Evolutionary conservation across 2,888 invertebrate genomes (phyloP).

Genomic region (Biston stratarius): DNA sequence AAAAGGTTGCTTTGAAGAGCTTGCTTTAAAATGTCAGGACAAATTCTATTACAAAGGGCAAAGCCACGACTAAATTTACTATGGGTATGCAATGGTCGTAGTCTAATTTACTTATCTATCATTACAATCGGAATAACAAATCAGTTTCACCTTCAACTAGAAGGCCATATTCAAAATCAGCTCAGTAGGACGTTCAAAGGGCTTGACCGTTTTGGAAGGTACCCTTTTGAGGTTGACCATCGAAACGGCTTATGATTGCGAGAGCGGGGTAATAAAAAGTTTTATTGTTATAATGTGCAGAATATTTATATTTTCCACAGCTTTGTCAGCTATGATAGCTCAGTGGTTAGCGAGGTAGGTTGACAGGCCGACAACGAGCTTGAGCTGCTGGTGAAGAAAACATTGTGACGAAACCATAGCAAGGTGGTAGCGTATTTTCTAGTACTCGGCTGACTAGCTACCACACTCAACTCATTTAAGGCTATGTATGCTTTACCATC

Average conservation of each 20-base stretch:
- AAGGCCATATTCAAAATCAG: conserved; percentile 33
- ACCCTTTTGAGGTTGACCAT: conserved; percentile 3
- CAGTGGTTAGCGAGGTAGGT: too few relatives aligned
- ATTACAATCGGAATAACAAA: conserved; percentile 27
- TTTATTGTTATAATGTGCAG: neutral
- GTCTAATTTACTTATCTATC: conserved; percentile 30
- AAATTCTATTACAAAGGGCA: conserved; percentile 19
- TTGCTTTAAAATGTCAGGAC: neutral
- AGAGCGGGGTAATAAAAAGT: neutral
- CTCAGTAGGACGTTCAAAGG: conserved; percentile 23
- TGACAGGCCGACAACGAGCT: too few relatives aligned
- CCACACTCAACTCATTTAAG: too few relatives aligned
- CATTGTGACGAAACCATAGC: too few relatives aligned
- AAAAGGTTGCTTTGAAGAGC: neutral
- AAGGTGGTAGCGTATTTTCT: too few relatives aligned
- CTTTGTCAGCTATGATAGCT: too few relatives aligned
- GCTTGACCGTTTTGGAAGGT: conserved; percentile 24
- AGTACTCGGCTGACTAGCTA: too few relatives aligned
- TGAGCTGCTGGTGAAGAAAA: too few relatives aligned
- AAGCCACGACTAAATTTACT: neutral
- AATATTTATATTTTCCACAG: neutral
- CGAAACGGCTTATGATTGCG: conserved; percentile 2
- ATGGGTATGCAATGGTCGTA: conserved; percentile 21
- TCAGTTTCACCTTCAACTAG: conserved; percentile 25
- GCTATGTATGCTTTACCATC: too few relatives aligned